Base-by-base conservation (phyloP, 2,888 invertebrate genomes). In the Andricus curvator region DNA sequence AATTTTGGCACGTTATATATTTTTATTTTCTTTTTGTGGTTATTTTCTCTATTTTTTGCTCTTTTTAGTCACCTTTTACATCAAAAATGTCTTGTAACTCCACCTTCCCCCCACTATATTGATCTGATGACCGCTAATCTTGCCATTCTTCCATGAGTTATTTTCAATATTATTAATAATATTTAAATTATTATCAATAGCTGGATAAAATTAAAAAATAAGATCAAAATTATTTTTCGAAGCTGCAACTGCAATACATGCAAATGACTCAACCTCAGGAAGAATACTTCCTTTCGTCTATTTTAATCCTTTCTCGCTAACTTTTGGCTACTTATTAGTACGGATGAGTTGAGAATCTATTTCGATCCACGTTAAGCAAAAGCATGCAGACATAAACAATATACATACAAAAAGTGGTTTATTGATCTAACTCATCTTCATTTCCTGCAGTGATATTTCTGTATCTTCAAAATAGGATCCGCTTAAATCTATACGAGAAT, bases 361-460 rank as follows among this genome's bases (percentile, higher is more conserved):
- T 62, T 62, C 15, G 0, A 25, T 1, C 62, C 25, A 62, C 15
- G 62, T 22, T 25, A 62, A 25, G 25, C 15, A 62, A 62, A 56
- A 62, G 22, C 15, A 25, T 15, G 25, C 25, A 25, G 62, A 62
- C 62, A 62, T n/a, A 56, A 25, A 11, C 15, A 48, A 48, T n/a
- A 37, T 41, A 67, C 22, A 67, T n/a, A 67, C 20, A 8, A 67
- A 37, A 67, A 4, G 41, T 41, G 33, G 66, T 67, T 67, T 67
- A 67, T 67, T 67, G 66, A 41, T 20, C 66, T 67, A 67, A 67
- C 41, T 41, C 37, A 22, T 67, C 41, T 67, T 67, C 66, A 67
- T 67, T 67, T 67, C 66, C 37, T n/a, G 33, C 41, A 33, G n/a
- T 4, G n/a, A 37, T 37, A 41, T 37, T 67, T 67, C 41, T 37